These are phyloP conservation scores for Oncorhynchus tshawytscha DNA, from an alignment of 2,113 vertebrate species.

Conservation along the genomic window DNA sequence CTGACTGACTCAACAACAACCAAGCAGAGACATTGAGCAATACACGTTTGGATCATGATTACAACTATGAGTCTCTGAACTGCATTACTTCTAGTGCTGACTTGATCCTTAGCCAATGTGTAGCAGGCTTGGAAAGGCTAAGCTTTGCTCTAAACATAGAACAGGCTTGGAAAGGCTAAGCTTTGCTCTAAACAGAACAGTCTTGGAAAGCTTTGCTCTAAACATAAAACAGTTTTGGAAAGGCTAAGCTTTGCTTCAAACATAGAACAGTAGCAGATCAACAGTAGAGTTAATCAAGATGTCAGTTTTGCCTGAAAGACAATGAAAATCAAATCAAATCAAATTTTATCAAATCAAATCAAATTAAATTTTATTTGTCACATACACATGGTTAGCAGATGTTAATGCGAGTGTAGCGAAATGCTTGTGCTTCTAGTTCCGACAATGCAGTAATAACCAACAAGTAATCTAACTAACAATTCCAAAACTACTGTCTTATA, in stretches of 20 bases:
- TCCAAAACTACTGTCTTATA: no score
- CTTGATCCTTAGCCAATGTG: not conserved
- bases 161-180: not conserved
- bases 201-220: no score
- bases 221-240: not conserved
- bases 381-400: no score
- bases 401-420: no score
- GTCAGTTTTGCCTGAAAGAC: not conserved
- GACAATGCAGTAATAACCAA: no score
- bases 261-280: not conserved
- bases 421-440: no score
- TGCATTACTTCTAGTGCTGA: slow-evolving; percentile 12
- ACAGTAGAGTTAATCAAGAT: not conserved
- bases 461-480: no score
- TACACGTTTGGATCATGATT: slow-evolving; percentile 6
- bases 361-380: no score
- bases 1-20: not conserved
- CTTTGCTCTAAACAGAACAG: not conserved
- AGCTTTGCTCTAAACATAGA: no score
- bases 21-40: slow-evolving; percentile 16
- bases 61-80: not conserved
- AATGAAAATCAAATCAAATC: no score
- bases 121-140: not conserved
- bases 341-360: no score
- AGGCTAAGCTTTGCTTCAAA: no score